phyloP scores from a whole-genome alignment of 2,113 vertebrate species.

The Micronycteris hirsuta region DNA sequence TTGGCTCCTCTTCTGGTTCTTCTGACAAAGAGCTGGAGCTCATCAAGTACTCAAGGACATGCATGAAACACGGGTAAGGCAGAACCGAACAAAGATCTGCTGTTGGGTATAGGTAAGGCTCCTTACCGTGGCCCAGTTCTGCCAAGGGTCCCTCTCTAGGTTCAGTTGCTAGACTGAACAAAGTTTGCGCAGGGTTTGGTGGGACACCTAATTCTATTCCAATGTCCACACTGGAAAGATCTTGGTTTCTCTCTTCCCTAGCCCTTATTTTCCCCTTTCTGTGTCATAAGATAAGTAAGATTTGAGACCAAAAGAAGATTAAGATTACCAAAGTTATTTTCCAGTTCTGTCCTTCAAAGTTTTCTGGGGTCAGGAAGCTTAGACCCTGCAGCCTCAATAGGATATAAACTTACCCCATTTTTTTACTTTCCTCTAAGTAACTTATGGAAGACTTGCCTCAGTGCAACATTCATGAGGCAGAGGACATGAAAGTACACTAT shows the following conservation, averaged over 20 bases:
- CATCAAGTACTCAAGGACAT: background rate
- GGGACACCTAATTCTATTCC: background rate
- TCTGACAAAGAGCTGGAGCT: background rate
- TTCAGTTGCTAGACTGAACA: background rate
- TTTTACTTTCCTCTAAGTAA: background rate
- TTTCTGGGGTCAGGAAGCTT: background rate
- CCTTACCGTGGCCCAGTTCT: background rate
- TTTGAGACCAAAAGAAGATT: background rate
- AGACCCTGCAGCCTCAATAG: background rate
- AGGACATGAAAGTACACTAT: background rate
- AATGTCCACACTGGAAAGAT: background rate
- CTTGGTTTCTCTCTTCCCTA: background rate
- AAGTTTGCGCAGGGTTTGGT: background rate
- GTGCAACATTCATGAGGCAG: background rate
- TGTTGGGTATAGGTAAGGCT: background rate
- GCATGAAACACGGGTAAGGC: background rate
- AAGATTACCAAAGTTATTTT: background rate
- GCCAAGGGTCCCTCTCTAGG: background rate
- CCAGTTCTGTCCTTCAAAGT: background rate
- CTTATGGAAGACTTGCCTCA: background rate
- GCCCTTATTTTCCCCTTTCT: background rate
- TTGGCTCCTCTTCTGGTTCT: background rate
- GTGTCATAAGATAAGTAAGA: background rate
- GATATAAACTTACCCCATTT: background rate
- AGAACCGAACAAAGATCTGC: background rate